Evolutionary conservation across 2,113 vertebrate genomes (phyloP), one percentile per base, ranked within the genome.

Genomic region (Mohoua ochrocephala): DNA sequence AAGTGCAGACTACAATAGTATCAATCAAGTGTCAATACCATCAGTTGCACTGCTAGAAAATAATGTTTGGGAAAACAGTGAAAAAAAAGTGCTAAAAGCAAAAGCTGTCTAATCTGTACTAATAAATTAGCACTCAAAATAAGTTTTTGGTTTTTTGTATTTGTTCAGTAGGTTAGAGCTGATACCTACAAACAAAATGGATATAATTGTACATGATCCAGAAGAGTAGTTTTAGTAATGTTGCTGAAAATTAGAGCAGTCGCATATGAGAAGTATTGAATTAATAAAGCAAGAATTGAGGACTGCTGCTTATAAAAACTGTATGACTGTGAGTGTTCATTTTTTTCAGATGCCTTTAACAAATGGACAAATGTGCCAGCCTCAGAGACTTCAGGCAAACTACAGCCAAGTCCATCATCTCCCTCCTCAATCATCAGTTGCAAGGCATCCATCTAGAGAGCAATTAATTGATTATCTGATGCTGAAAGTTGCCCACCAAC

Each of bases 401-500:
- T 98, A 98, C 86, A 97, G 97, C 95, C 98, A 98, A 96, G 94
- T 97, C 70, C 98, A 98, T 96, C 98, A 98, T 82, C 94, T 98
- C 89, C 95, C 94, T 96, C 89, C 97, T 96, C 98, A 98, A 54
- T 97, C 98, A 37, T 93, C 98, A 79, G 98, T 99, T 96, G 99
- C 97, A 74, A 99, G 99, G 73, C 99, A 99, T 97, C 99, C 99
- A 9, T 99, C 99, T 97, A 98, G 99, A 97, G 99, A 99, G 94
- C 99, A 99, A 97, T 98, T 99, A 95, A 99, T 99, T 63, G 99
- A 99, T 97, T 99, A 99, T 94, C 97, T 99, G 97, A 99, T 99
- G 99, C 98, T 99, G 95, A 99, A 99, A 98, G 99, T 99, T 96
- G 99, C 99, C 88, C 99, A 98, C 69, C 98, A 98, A 11, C 97